Conservation (phyloP, 2,888 invertebrate species). For the Allophyes oxyacanthae region DNA sequence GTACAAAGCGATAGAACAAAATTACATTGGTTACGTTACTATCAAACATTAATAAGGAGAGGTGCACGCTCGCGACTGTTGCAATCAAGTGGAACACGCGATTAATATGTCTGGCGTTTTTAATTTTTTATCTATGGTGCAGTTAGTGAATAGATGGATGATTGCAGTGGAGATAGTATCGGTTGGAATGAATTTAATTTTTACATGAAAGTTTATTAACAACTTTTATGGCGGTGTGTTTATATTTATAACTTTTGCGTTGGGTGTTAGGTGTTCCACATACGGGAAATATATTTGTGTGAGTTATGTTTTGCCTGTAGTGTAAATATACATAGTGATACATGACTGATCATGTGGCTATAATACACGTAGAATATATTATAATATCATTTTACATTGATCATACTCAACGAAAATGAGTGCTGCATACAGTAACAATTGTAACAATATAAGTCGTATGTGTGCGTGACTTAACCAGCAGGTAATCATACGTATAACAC, state of each 20-base stretch:
- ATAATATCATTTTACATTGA: no score
- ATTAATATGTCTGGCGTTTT: constrained; percentile 13
- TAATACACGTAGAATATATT: no score
- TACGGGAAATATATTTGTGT: no score
- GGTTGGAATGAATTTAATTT: no score
- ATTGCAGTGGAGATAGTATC: no score
- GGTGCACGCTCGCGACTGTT: constrained; percentile 4
- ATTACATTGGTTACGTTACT: constrained; percentile 42
- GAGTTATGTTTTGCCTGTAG: no score
- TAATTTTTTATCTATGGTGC: constrained; percentile 7
- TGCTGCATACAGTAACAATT: not conserved
- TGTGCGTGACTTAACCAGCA: constrained; percentile 46
- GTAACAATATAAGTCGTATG: no score
- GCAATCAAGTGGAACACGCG: constrained; percentile 15
- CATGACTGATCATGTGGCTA: no score
- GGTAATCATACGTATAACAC: constrained; percentile 66
- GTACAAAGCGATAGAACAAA: constrained; percentile 66
- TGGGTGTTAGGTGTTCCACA: not conserved
- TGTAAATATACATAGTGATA: no score
- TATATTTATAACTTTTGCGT: not conserved
- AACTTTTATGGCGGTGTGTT: not conserved
- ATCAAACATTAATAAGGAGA: constrained; percentile 25
- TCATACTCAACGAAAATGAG: no score
- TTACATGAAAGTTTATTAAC: constrained; percentile 1
- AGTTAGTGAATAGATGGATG: no score